Base-by-base conservation (phyloP, 1,140 invertebrate genomes). In the Mizuhopecten yessoensis region DNA sequence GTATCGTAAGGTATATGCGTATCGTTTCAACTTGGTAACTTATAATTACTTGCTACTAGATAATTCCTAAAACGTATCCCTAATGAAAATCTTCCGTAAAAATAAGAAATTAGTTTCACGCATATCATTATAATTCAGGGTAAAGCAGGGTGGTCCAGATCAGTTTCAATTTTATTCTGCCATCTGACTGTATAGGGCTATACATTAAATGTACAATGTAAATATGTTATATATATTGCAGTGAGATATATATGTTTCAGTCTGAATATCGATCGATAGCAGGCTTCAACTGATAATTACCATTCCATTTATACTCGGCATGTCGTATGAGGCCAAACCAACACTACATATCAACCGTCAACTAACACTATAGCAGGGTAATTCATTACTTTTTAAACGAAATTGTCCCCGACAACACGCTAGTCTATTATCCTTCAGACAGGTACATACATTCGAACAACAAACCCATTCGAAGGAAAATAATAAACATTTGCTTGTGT, bases 351-450 rank as follows among this genome's bases (percentile, higher is more conserved):
- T 75, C 57, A 75, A 75, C n/a, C 23, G 5, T 17, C 5, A 29
- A 23, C 2, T 9, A 0, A 75, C 57, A 75, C 23, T 75, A 75
- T 5, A 23, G 17, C 17, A 29, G 57, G 57, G 5, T 75, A 75
- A 75, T 75, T 75, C 57, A 75, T 75, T 75, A 75, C 57, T 29
- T 75, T 75, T 75, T 75, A 75, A 75, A 75, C 57, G n/a, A 29
- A 75, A 75, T 75, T 75, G 57, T 75, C 57, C 57, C 57, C 57
- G 57, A 75, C 57, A 75, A 75, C 57, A 75, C 2, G 29, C 23
- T n/a, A 29, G n/a, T 17, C 3, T 75, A n/a, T 75, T 75, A 75
- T 29, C 57, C 23, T 75, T 29, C 57, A 17, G 57, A 13, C 57
- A 75, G 5, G 1, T 3, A 29, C 17, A n/a, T 17, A 75, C 57